Percentiles rank a stretch among this genome's conserved stretches.
Conservation (phyloP, 2,113 vertebrate species). For the Fukomys damarensis region DNA sequence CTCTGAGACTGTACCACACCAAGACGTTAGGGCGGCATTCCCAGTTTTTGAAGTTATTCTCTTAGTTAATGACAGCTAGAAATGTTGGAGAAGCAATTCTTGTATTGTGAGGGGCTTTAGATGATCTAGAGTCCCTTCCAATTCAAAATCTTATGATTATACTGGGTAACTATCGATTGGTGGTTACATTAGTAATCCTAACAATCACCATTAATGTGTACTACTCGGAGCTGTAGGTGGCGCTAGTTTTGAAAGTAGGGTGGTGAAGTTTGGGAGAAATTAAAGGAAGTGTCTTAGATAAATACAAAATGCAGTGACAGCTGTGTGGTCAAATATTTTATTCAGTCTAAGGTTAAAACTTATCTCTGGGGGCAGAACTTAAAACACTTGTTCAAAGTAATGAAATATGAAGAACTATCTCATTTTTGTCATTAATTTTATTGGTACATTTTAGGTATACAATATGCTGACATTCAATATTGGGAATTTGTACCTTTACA, state of each 20-base stretch:
- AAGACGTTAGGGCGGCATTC: conserved; percentile 22
- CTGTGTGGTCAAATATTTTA: conserved; percentile 31
- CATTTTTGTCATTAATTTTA: no score
- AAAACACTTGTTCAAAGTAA: not conserved
- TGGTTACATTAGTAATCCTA: not conserved
- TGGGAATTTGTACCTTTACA: no score
- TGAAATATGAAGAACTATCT: no score
- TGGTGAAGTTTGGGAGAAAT: conserved; percentile 30
- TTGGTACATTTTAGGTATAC: no score
- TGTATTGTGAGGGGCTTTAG: not conserved
- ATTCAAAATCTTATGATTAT: not conserved
- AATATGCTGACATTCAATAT: no score
- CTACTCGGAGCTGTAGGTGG: not conserved
- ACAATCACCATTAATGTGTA: not conserved
- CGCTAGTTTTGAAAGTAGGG: not conserved
- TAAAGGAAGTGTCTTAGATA: conserved; percentile 41
- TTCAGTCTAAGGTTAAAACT: not conserved
- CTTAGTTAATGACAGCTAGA: not conserved
- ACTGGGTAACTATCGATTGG: not conserved
- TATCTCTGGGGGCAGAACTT: not conserved
- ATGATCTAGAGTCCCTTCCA: not conserved
- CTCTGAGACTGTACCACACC: not conserved
- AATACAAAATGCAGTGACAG: not conserved
- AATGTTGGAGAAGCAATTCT: not conserved
- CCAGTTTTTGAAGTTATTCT: conserved; percentile 10